Percentiles rank a stretch among this genome's conserved stretches.
Evolutionary conservation across 53 echinoderm and acorn worm species (phyloP).

Genomic region (Holothuria leucospilota): DNA sequence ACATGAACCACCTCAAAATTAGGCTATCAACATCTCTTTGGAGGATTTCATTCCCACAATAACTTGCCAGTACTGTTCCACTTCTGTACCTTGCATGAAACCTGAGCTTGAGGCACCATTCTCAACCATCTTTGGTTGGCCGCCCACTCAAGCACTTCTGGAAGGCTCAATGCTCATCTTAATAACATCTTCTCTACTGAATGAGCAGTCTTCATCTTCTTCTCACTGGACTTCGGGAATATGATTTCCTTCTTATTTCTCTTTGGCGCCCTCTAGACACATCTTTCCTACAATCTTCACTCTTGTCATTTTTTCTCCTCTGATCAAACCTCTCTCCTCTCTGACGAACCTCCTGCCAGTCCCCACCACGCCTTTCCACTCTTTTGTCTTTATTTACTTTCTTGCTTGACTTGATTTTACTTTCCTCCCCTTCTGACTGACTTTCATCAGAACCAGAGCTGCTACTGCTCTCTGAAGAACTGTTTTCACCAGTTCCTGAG

Average conservation of each 20-base stretch:
- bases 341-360: neutral
- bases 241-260: constrained; percentile 21
- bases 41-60: no score
- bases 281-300: constrained; percentile 6
- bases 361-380: neutral
- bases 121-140: no score
- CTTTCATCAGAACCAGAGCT: neutral
- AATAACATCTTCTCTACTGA: no score
- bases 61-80: no score
- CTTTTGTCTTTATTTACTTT: neutral
- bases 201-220: constrained; percentile 11
- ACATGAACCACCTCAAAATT: no score
- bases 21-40: no score
- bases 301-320: neutral
- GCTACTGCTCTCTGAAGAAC: constrained; percentile 5
- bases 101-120: no score
- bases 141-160: no score
- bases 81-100: no score
- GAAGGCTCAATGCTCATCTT: no score
- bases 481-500: constrained; percentile 24
- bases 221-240: constrained; percentile 28
- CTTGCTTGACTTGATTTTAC: neutral
- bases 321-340: constrained; percentile 3
- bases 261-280: neutral
- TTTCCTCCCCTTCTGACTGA: neutral